Evolutionary conservation across 2,888 invertebrate species (phyloP).

Genomic region (Eupeodes latifasciatus): DNA sequence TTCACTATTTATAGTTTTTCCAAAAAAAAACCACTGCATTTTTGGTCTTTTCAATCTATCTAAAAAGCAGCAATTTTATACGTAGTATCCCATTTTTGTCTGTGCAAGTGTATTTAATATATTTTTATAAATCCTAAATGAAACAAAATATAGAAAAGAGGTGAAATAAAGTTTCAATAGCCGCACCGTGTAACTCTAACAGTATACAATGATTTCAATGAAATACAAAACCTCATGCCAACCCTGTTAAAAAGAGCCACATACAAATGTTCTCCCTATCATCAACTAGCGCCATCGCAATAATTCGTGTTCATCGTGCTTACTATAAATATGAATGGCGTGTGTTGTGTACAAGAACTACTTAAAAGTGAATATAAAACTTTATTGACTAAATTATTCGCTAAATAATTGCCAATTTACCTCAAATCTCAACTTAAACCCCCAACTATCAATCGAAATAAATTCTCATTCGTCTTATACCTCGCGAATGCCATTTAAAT

Average conservation of each 20-base stretch:
- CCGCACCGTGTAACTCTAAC: neutral
- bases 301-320: slow-evolving; percentile 49
- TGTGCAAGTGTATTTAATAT: no score
- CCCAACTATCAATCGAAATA: slow-evolving; percentile 27
- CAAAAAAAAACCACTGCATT: no score
- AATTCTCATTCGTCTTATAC: slow-evolving; percentile 15
- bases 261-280: slow-evolving; percentile 14
- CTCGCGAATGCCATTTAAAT: slow-evolving; percentile 31
- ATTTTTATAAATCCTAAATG: no score
- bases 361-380: slow-evolving; percentile 83
- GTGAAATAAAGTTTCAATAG: no score
- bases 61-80: no score
- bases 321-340: slow-evolving; percentile 77
- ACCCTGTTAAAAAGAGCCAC: slow-evolving; percentile 23
- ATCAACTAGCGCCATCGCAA: slow-evolving; percentile 56
- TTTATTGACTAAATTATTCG: slow-evolving; percentile 77
- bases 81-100: no score
- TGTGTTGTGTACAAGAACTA: slow-evolving; percentile 79
- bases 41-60: no score
- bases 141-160: no score
- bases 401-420: slow-evolving; percentile 69
- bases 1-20: no score
- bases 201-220: no score
- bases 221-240: neutral
- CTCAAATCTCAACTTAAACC: slow-evolving; percentile 54